Base-by-base conservation (phyloP, 2,888 invertebrate genomes). In the Steinernema hermaphroditum region DNA sequence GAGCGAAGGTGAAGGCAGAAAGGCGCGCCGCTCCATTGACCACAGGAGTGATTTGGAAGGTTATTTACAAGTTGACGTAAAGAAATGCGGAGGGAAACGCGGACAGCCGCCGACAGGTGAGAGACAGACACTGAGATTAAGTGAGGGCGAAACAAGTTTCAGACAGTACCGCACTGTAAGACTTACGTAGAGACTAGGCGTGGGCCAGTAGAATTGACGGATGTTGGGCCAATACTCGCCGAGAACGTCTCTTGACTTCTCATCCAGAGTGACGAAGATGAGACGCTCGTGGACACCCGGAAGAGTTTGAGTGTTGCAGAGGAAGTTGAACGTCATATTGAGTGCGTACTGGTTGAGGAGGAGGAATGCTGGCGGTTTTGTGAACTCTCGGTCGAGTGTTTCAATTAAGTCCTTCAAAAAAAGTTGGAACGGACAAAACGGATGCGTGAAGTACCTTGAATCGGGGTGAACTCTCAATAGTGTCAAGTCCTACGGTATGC, bases 281-380 rank as follows among this genome's bases (percentile, higher is more conserved):
- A 86, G 79, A 8, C 85, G 75, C 22, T 82, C 82, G 62, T 81
- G 82, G 19, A 76, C 82, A n/a, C 80, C 81, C 16, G 76, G 74
- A 32, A 76, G 74, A 16, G 74, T 54, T n/a, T 72, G 68, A 9
- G 85, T 85, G 74, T 85, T 85, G 75, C 85, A 85, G 4, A 85
- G 75, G 74, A 85, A 85, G 76, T 86, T 85, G 79, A 84, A 83
- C 2, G 85, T 86, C 85, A 85, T 85, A 72, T 85, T 86, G 68
- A 85, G 76, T 0, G 85, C 85, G 69, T 82, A 81, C 46, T 85
- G 85, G 74, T 85, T 85, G 44, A 85, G 80, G n/a, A 85, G 77
- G 29, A 85, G 80, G 37, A 85, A 78, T 0, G 85, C 85, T 0
- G 85, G 85, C 0, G 85, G 85, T 43, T 77, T 73, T 22, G 76